Evolutionary conservation across 2,888 invertebrate species (phyloP), one percentile per base, ranked within the genome.

Genomic region (Eristalis pertinax): DNA sequence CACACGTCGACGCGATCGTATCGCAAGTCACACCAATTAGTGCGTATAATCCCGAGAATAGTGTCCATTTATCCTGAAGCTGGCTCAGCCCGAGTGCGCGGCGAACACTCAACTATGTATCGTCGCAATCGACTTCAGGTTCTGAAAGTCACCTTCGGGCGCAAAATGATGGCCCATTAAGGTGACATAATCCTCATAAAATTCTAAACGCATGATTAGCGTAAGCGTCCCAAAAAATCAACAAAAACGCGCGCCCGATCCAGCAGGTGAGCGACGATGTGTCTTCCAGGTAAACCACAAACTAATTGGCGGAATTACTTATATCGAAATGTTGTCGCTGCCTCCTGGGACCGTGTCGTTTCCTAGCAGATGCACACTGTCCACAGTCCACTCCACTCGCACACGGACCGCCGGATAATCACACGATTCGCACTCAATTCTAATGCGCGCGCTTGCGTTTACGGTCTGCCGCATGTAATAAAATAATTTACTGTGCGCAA

Each of bases 401-500:
- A 4, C 56, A 13, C 56, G 19, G 56, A 7, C 62, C 41, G 22
- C n/a, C 11, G 22, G 60, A 19, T 83, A 79, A 84, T 84, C 74
- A 63, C 68, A 73, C 41, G 81, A 81, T 85, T 85, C 84, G 81
- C 84, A 85, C 81, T 85, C 81, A 80, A 85, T 85, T 64, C 64
- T 43, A 73, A 26, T 32, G 65, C 32, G 38, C 35, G 24, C 24
- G 72, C 68, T 41, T 41, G 69, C 75, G 56, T 80, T 80, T 35
- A 68, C 67, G 50, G 58, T 50, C 72, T 68, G 60, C 60, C 60
- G 60, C 60, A 4, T 60, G 68, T 76, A 81, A 68, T 76, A 63
- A 84, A 81, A 84, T 76, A 80, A 80, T 81, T 81, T 72, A 68
- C 84, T 41, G 67, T 76, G 76, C 68, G 62, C 76, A 80, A 80